Percentiles rank a stretch among this genome's conserved stretches.
phyloP scores from a whole-genome alignment of 2,113 vertebrate genomes.

The Mustela lutreola region DNA sequence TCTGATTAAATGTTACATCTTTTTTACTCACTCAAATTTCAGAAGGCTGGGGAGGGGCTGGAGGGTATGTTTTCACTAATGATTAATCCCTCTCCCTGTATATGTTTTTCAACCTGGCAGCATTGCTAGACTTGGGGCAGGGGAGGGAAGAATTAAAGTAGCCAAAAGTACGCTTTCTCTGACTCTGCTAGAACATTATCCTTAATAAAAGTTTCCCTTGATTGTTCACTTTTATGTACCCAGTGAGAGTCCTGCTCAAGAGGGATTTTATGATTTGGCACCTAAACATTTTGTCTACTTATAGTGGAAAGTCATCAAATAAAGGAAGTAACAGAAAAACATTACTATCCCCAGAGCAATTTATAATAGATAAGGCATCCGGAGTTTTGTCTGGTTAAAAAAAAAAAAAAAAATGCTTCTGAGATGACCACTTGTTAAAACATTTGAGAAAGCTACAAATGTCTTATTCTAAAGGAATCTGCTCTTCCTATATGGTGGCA shows the following conservation, averaged over 20 bases:
- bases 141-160: not conserved
- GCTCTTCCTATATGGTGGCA: slow-evolving; percentile 33
- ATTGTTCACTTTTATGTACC: not conserved
- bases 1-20: slow-evolving; percentile 45
- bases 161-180: not conserved
- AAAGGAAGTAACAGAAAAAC: slow-evolving; percentile 11
- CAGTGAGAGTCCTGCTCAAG: not conserved
- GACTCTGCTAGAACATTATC: not conserved
- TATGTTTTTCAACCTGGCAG: slow-evolving; percentile 55
- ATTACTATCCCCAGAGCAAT: not conserved
- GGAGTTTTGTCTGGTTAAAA: slow-evolving; percentile 6
- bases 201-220: not conserved
- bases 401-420: not conserved
- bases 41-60: not conserved
- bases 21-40: slow-evolving; percentile 63
- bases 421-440: slow-evolving; percentile 56
- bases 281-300: slow-evolving; percentile 3
- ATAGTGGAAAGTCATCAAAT: not conserved
- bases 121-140: not conserved
- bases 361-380: slow-evolving; percentile 2
- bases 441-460: slow-evolving; percentile 32
- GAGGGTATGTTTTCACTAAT: slow-evolving; percentile 55
- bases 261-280: not conserved
- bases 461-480: slow-evolving; percentile 34
- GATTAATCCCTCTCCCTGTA: slow-evolving; percentile 54